Base-by-base conservation (phyloP, 2,888 invertebrate genomes). In the Drosophila peninsularis region DNA sequence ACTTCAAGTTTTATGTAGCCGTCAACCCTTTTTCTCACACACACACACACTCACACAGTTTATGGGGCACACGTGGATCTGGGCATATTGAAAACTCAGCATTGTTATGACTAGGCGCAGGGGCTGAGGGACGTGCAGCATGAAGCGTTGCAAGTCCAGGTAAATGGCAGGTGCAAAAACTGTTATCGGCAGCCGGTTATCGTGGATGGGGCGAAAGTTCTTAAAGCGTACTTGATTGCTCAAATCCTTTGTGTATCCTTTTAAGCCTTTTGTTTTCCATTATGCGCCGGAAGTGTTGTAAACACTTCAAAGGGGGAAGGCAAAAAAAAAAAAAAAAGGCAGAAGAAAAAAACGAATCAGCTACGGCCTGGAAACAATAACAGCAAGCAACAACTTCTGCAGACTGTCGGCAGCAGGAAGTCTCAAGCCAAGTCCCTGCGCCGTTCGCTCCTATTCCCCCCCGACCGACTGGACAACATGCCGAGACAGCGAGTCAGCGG, bases 191-290 rank as follows among this genome's bases (percentile, higher is more conserved):
- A 55, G 80, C 36, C 69, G 75, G 60, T 58, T 78, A 71, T 57
- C 75, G 71, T 63, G 62, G 62, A 56, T 58, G 66, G 65, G 68
- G 70, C 62, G 68, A 78, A 73, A 76, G 75, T 83, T 76, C 86
- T 88, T 81, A 79, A 81, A 86, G 78, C 85, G 82, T 73, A 88
- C 86, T 86, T 86, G 88, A 86, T 88, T 86, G 85, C 83, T 86
- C 77, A 83, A 86, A 86, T 88, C 88, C 88, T 88, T 88, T 88
- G 86, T 88, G 88, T 88, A 86, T 86, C 86, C 86, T 83, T 85
- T 85, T 88, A 85, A 88, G 88, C 84, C 88, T 88, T 85, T 88
- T 86, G 86, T 85, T 86, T 86, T 86, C 85, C 85, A 85, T 82
- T 85, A 83, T 82, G 78, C 74, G 83, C 80, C 86, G 86, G 86